Conservation (phyloP, 2,797 vertebrate genomes). For the Chloroceryle amazona region DNA sequence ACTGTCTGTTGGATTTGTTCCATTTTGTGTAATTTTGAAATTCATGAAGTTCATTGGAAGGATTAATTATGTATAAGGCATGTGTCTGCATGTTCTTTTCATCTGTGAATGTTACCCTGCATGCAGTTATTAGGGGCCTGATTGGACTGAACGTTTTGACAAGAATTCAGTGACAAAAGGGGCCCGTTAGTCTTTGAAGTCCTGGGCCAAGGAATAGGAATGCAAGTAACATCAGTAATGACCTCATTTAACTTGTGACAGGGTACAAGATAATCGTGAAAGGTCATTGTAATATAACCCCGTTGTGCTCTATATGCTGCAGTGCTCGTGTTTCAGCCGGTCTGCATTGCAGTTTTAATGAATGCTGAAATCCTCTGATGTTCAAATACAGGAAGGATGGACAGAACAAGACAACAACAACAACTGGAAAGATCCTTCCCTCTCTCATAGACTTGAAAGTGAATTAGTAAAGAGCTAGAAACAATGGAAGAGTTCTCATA, state of each 20-base stretch:
- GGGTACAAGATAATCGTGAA: conserved; percentile 58
- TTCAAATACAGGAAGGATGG: background rate
- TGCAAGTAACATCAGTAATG: conserved; percentile 68
- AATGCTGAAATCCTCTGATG: conserved; percentile 3
- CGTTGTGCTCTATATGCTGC: background rate
- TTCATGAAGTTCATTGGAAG: conserved; percentile 64
- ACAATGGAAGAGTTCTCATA: background rate
- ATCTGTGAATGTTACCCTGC: conserved; percentile 56
- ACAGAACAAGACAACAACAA: background rate
- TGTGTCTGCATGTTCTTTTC: conserved; percentile 67
- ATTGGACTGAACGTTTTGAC: conserved; percentile 70
- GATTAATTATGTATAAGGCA: conserved; percentile 72
- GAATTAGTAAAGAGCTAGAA: background rate
- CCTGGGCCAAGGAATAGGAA: conserved; percentile 56
- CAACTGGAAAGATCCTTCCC: background rate
- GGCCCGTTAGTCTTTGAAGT: conserved; percentile 69
- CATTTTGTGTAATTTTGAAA: conserved; percentile 71
- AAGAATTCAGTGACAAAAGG: conserved; percentile 71
- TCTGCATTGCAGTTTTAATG: conserved; percentile 23
- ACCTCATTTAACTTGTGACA: conserved; percentile 71
- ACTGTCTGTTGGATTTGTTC: conserved; percentile 59
- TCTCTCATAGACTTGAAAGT: background rate
- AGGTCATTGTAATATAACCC: conserved; percentile 44
- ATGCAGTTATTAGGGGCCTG: conserved; percentile 56
- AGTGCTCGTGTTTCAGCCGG: background rate